Percentiles rank a stretch among this genome's conserved stretches.
These are phyloP conservation scores for Hybos culiciformis DNA, from an alignment of 2,888 invertebrate species.

Conservation along the genomic window DNA sequence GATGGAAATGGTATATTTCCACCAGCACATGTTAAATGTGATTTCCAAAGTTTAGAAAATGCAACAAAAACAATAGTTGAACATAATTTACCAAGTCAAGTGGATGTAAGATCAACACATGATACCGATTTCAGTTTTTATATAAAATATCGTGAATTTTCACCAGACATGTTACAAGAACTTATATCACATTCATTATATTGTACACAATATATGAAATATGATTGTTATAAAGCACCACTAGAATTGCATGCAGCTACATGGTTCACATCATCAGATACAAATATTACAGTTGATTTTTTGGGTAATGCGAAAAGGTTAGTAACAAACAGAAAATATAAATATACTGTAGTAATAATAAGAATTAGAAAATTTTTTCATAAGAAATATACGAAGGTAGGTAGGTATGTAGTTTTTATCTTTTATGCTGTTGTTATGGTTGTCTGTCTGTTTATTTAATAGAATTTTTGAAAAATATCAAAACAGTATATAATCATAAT, in stretches of 20 bases:
- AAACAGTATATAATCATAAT: no score
- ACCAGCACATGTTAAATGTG: constrained; percentile 82
- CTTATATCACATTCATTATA: constrained; percentile 77
- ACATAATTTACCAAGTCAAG: constrained; percentile 81
- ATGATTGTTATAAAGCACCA: constrained; percentile 80
- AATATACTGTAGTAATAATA: no score
- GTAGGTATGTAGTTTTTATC: no score
- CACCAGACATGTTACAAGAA: constrained; percentile 81
- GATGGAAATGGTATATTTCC: constrained; percentile 88
- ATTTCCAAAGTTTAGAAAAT: constrained; percentile 77
- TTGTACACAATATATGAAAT: constrained; percentile 79
- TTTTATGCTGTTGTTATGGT: no score
- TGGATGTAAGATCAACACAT: constrained; percentile 66
- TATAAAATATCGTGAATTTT: constrained; percentile 79
- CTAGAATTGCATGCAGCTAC: constrained; percentile 75
- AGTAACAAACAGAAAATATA: no score
- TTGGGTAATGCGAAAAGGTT: constrained; percentile 72
- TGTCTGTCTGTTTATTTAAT: no score
- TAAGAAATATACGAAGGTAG: no score
- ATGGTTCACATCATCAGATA: constrained; percentile 74
- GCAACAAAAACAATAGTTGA: constrained; percentile 78
- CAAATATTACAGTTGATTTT: constrained; percentile 64
- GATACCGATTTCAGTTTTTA: constrained; percentile 72
- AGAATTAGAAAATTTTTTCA: no score
- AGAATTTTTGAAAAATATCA: no score